Percentiles rank a stretch among this genome's conserved stretches.
Evolutionary conservation across 2,113 vertebrate species (phyloP).

Genomic region (Xenus cinereus): DNA sequence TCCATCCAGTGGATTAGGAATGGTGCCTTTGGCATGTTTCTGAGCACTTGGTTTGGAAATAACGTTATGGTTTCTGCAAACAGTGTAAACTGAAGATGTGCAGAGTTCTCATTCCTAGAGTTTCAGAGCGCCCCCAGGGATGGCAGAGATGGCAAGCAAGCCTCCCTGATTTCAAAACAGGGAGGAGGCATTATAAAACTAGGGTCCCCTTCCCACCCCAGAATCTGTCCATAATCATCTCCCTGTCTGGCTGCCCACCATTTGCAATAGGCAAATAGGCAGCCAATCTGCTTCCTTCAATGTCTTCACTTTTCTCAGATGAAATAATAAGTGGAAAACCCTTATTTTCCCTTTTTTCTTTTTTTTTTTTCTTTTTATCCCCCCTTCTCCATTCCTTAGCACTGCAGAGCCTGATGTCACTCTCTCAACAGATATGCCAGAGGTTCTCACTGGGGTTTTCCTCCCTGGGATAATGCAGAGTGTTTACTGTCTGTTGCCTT

Average conservation of each 20-base stretch:
- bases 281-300: not conserved
- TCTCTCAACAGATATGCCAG: constrained; percentile 10
- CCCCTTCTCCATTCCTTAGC: not conserved
- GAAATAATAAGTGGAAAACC: not conserved
- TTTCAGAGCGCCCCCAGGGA: not conserved
- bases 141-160: not conserved
- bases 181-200: not conserved
- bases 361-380: fast-evolving
- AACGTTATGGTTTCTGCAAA: constrained; percentile 49
- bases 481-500: constrained; percentile 60
- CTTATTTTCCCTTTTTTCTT: not conserved
- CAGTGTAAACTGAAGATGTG: constrained; percentile 52
- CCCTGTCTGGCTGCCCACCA: not conserved
- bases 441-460: constrained; percentile 18
- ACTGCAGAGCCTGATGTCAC: constrained; percentile 27
- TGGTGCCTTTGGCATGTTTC: constrained; percentile 62
- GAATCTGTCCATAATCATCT: fast-evolving
- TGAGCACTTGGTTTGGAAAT: constrained; percentile 52
- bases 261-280: not conserved
- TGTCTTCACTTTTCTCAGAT: not conserved
- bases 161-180: not conserved
- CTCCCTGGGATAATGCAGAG: constrained; percentile 24
- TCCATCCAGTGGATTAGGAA: constrained; percentile 57
- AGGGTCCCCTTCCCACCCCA: not conserved
- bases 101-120: constrained; percentile 10